Conservation (phyloP, 2,113 vertebrate species). For the Noctilio leporinus region DNA sequence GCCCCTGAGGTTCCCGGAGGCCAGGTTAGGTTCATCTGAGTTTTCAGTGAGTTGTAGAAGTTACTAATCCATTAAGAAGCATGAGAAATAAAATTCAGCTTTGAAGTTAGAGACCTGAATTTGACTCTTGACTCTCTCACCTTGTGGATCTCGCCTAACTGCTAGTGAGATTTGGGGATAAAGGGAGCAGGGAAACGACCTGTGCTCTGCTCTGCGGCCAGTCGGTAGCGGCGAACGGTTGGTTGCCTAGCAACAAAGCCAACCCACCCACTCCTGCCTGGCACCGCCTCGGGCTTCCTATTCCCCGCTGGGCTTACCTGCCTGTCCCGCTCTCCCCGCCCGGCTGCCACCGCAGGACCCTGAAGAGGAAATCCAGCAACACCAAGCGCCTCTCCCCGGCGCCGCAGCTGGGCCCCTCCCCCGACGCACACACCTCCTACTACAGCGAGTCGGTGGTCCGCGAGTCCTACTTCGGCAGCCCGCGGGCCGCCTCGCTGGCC, state of each 20-base stretch:
- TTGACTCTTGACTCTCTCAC: neutral
- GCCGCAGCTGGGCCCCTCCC: constrained; percentile 49
- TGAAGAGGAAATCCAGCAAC: constrained; percentile 73
- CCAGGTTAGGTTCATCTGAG: neutral
- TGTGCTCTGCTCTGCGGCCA: neutral
- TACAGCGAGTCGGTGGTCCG: constrained; percentile 81
- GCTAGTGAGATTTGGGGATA: neutral
- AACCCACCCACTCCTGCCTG: rapidly evolving
- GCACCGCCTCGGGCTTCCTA: neutral
- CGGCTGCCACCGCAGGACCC: constrained; percentile 31
- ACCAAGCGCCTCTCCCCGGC: constrained; percentile 70
- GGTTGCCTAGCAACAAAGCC: constrained; percentile 14
- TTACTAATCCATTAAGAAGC: neutral
- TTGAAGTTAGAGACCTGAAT: neutral
- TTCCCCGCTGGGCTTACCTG: neutral
- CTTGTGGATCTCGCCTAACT: neutral
- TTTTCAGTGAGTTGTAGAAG: neutral
- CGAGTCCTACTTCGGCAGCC: constrained; percentile 78
- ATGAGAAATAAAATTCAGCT: neutral
- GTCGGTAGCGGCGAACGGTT: neutral
- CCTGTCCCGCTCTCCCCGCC: neutral
- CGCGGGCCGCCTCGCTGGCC: constrained; percentile 58
- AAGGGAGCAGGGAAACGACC: neutral
- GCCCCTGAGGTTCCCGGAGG: neutral
- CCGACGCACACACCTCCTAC: constrained; percentile 78